These are phyloP conservation scores for Drosophila anomalata DNA, from an alignment of 2,888 invertebrate genomes.

Conservation along the genomic window DNA sequence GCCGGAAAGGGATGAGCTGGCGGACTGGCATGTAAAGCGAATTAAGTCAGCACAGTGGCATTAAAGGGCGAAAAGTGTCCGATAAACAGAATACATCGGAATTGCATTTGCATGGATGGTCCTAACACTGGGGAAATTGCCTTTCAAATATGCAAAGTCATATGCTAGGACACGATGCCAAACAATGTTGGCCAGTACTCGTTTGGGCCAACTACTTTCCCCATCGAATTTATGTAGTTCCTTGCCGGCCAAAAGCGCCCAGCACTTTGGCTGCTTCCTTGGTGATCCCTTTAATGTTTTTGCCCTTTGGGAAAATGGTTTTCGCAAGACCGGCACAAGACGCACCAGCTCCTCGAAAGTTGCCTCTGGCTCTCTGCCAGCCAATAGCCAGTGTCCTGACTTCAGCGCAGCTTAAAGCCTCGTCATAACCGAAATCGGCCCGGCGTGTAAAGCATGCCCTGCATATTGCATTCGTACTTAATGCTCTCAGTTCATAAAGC, in stretches of 20 bases:
- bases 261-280: constrained; percentile 14
- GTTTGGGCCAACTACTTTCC: constrained; percentile 44
- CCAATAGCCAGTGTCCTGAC: not conserved
- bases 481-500: constrained; percentile 61
- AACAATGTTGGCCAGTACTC: constrained; percentile 52
- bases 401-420: constrained; percentile 9
- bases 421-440: not conserved
- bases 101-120: constrained; percentile 72
- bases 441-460: constrained; percentile 33
- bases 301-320: constrained; percentile 21
- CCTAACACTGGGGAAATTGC: constrained; percentile 57
- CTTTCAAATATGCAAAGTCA: constrained; percentile 77
- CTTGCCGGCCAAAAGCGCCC: constrained; percentile 3
- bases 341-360: constrained; percentile 10
- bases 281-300: constrained; percentile 31
- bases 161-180: constrained; percentile 57
- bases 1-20: constrained; percentile 41
- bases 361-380: constrained; percentile 15
- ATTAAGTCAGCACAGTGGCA: constrained; percentile 12
- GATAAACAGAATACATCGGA: constrained; percentile 57
- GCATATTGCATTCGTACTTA: constrained; percentile 56
- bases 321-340: constrained; percentile 16
- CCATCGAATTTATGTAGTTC: constrained; percentile 23
- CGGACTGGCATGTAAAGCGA: constrained; percentile 36
- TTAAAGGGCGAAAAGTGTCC: constrained; percentile 44